Evolutionary conservation across 2,888 invertebrate species (phyloP).

Genomic region (Dynastes hyllus): DNA sequence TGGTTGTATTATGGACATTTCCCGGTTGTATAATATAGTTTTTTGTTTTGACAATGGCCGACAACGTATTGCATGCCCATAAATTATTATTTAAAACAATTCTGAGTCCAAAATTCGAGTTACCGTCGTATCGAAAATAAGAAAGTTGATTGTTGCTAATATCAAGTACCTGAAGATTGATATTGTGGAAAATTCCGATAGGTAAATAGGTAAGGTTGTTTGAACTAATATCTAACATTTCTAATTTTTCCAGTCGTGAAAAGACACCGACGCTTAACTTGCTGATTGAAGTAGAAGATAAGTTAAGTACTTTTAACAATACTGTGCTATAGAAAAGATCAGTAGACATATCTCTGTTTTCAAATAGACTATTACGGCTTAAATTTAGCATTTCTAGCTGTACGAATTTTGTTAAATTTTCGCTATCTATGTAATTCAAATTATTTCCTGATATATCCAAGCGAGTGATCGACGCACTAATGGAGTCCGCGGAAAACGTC

Average conservation of each 20-base stretch:
- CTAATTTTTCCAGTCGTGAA: conserved; percentile 10
- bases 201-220: conserved; percentile 34
- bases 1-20: conserved; percentile 10
- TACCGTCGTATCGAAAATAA: background rate
- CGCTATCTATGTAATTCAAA: background rate
- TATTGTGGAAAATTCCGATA: conserved; percentile 17
- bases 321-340: conserved; percentile 5
- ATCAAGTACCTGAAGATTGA: conserved; percentile 8
- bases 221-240: conserved; percentile 29
- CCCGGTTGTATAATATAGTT: background rate
- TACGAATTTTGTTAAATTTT: background rate
- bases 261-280: conserved; percentile 33
- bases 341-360: conserved; percentile 5
- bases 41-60: background rate
- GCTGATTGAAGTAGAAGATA: conserved; percentile 33
- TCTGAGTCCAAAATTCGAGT: background rate
- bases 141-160: conserved; percentile 31
- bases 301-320: conserved; percentile 11
- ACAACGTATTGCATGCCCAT: conserved; percentile 21
- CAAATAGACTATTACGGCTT: conserved; percentile 13
- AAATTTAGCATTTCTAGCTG: conserved; percentile 4
- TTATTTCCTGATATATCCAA: conserved; percentile 31
- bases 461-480: background rate
- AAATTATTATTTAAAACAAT: conserved; percentile 23
- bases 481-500: background rate